phyloP scores from a whole-genome alignment of 2,797 vertebrate genomes.

The Euphonia xanthogaster region DNA sequence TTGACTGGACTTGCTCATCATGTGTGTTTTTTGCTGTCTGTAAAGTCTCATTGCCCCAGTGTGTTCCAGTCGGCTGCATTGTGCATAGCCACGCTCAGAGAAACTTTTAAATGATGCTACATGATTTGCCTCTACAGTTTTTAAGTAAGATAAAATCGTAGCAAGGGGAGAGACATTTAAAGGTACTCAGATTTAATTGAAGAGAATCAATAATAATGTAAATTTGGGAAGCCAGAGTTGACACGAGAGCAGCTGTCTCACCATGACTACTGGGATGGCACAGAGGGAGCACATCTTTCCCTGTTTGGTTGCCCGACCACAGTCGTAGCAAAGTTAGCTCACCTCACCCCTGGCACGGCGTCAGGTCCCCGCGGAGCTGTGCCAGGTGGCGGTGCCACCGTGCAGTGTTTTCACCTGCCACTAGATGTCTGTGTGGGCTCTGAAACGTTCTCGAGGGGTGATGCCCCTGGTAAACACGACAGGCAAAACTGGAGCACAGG shows the following conservation, averaged over 20 bases:
- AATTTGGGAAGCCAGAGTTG: background rate
- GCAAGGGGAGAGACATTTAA: background rate
- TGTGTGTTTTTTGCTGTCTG: background rate
- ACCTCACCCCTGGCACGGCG: background rate
- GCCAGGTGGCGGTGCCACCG: background rate
- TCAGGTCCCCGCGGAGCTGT: background rate
- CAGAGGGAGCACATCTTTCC: background rate
- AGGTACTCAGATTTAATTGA: background rate
- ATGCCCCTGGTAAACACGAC: background rate
- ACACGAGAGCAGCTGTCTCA: background rate
- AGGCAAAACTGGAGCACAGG: background rate
- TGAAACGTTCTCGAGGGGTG: background rate
- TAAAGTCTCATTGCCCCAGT: background rate
- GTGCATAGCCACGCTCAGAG: fast-evolving
- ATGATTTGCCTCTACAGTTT: background rate
- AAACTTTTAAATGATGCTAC: background rate
- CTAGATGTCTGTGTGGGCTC: slow-evolving; percentile 68
- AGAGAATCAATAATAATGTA: background rate
- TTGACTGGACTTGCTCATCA: background rate
- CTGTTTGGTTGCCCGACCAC: background rate
- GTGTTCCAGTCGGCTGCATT: background rate
- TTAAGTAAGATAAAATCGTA: background rate
- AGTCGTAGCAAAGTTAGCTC: background rate
- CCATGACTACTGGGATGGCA: background rate
- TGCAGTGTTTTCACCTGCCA: slow-evolving; percentile 47